These are phyloP conservation scores for Clarias macrocephalus DNA, from an alignment of 2,113 vertebrate genomes.

Conservation along the genomic window DNA sequence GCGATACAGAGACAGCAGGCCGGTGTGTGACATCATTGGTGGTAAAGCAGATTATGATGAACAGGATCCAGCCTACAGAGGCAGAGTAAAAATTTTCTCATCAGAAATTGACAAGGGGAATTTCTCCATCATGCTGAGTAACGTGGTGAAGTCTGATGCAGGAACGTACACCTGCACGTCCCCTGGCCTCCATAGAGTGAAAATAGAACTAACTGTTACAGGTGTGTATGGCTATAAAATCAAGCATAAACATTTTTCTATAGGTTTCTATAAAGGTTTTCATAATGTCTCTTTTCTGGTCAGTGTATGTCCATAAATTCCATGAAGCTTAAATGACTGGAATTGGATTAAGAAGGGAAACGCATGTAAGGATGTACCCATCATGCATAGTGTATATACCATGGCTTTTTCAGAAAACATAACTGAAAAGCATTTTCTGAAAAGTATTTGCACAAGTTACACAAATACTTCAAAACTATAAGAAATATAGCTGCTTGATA, in stretches of 20 bases:
- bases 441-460: too few species aligned
- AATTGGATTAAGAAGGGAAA: too few species aligned
- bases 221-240: not conserved
- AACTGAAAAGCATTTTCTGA: too few species aligned
- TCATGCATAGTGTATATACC: too few species aligned
- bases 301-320: too few species aligned
- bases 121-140: not conserved
- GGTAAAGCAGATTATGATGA: not conserved
- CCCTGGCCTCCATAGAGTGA: fast-evolving
- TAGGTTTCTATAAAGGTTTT: not conserved
- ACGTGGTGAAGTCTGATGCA: not conserved
- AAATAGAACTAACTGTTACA: not conserved
- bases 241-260: not conserved
- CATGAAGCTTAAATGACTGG: too few species aligned
- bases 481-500: too few species aligned
- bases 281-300: too few species aligned
- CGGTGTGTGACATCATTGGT: not conserved
- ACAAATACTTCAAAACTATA: too few species aligned
- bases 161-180: not conserved
- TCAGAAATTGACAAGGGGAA: not conserved
- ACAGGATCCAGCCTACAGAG: not conserved
- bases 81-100: not conserved
- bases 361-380: too few species aligned
- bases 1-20: not conserved
- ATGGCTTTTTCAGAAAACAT: too few species aligned